Evolutionary conservation across 2,888 invertebrate species (phyloP), one percentile per base, ranked within the genome.

Genomic region (Tetramorium bicarinatum): DNA sequence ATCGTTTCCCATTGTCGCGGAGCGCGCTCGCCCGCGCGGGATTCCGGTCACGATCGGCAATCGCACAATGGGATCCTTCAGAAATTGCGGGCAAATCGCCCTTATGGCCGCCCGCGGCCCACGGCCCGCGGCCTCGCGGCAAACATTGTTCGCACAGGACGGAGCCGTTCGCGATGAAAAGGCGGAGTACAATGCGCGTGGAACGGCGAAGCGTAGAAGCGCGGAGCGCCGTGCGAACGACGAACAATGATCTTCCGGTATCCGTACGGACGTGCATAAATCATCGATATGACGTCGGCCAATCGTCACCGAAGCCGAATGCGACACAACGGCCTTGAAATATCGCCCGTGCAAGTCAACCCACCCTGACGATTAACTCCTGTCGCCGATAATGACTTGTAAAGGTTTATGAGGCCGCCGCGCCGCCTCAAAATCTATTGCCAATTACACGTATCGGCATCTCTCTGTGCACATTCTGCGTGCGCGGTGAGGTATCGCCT

Each of bases 231-330:
- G 49, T 56, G 83, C 75, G 67, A 67, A 76, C 72, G 80, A 72
- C 83, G 87, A 87, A 87, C 87, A 87, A 87, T 87, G 85, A 86
- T 86, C 86, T 83, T 87, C 87, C 87, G 84, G 81, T 82, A 82
- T 87, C 79, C 75, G 41, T 86, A 38, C 74, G 74, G 61, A 85
- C 83, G 71, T 56, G 49, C 74, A 74, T 85, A 84, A 82, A 85
- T 85, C 85, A 84, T 52, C 69, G 72, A 84, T 84, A 80, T 80
- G 64, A 74, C 67, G 67, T 80, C 69, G 56, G 79, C 72, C 84
- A 82, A 85, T 85, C 85, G 79, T 85, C 84, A 79, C 67, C 85
- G 54, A 47, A 34, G 44, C 34, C 25, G 18, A 44, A 18, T 38
- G 15, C 59, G 29, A 75, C 41, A 75, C 49, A 38, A 67, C 71